Base-by-base conservation (phyloP, 2,797 vertebrate genomes). In the Acanthurus lineatus region DNA sequence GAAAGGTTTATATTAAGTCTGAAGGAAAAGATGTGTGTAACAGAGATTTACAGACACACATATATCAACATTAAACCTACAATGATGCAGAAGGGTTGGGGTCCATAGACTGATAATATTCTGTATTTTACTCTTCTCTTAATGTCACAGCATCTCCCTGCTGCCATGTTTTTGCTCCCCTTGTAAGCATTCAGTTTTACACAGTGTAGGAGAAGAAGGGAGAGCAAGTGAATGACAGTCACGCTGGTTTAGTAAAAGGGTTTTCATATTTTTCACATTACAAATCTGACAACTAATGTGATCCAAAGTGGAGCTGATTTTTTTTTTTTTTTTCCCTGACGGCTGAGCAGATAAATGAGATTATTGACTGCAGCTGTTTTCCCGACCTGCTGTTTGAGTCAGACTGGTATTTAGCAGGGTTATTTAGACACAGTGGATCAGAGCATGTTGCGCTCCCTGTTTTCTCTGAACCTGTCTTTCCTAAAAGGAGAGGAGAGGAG, bases 311-410 rank as follows among this genome's bases (percentile, higher is more conserved):
- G 44, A 72, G 65, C 57, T 59, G 69, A 85, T 25, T 25, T 25
- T 32, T 32, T 32, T 32, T 32, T 32, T 32, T 80, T 89, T 68
- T 86, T 86, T 86, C 70, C 45, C 69, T 40, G 63, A 85, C 71
- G 78, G 60, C 57, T 71, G 78, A 79, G 67, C 75, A 85, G 84
- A 90, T 83, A 89, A 85, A 92, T 88, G 42, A 87, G 74, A 85
- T 89, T 91, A 90, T 91, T 86, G 90, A 92, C 86, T 78, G 52
- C 68, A 64, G 67, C 73, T 69, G 68, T 81, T 84, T 73, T 70
- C 64, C 56, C 72, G 51, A 73, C 75, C 81, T 58, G 73, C 58
- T 82, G 78, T 88, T 69, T 72, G 63, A 77, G 51, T 40, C 63
- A 82, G 75, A 42, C 64, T 60, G 63, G 62, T 54, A 45, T 68